Base-by-base conservation (phyloP, 2,888 invertebrate species). In the Epiblema foenella region DNA sequence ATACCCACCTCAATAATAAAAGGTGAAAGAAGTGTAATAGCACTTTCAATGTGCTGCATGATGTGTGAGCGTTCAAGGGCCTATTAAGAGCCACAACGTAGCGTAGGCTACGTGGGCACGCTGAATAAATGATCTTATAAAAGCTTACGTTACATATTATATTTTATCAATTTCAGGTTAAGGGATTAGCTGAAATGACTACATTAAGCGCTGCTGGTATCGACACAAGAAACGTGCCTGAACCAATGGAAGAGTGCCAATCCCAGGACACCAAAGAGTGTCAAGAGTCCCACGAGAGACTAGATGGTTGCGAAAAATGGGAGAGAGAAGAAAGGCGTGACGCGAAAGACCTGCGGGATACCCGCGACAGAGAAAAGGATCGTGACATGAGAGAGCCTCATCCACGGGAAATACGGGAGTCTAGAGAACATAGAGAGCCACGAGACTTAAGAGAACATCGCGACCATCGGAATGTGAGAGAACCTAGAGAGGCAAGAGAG, bases 171-270 rank as follows among this genome's bases (percentile, higher is more conserved):
- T 70, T 66, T 37, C 80, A 95, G 95, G 95, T 98, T 75, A 97
- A 98, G 94, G 98, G 98, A 85, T 94, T 98, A 86, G 97, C 98
- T 92, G 98, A 98, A 94, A 98, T 98, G 97, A 97, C 97, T 87
- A 97, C 97, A 88, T 94, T 97, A 89, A 96, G 96, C 85, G 95
- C 95, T 79, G 95, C 95, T 79, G 90, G 95, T 84, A 94, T 95
- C 80, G 92, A 89, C 79, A 85, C 86, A 78, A 89, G 89, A 84
- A 91, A 85, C 83, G 91, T 91, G 76, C 82, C 89, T 84, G 93
- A 93, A 86, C 89, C 91, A 80, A 93, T 93, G 93, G 93, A 93
- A 80, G 92, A 93, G 83, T 89, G 91, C 79, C 89, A 87, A 80
- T 78, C 86, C 63, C 87, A 86, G 78, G 90, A 91, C 73, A 79